phyloP scores from a whole-genome alignment of 1,140 invertebrate genomes.

The Streblospio benedicti region DNA sequence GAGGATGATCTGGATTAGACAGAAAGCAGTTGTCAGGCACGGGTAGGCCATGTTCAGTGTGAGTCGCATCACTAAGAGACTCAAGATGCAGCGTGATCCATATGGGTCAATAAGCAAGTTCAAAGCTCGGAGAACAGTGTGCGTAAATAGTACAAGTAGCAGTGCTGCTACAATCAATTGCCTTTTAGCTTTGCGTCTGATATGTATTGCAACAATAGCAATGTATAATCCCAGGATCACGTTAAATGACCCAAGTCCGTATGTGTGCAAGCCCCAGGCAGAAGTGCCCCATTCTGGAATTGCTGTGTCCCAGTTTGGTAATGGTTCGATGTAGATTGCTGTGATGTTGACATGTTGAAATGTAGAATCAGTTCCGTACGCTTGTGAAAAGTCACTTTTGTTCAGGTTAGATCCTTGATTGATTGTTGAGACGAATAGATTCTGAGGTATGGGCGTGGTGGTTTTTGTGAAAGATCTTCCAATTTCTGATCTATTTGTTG shows the following conservation, averaged over 20 bases:
- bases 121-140: not conserved
- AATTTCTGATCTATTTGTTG: too few relatives aligned
- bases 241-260: not conserved
- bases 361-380: too few relatives aligned
- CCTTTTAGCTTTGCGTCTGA: not conserved
- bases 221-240: not conserved
- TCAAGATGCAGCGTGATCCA: not conserved
- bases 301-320: not conserved
- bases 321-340: not conserved
- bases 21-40: not conserved
- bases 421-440: too few relatives aligned
- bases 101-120: constrained; percentile 4
- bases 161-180: not conserved
- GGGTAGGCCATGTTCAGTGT: constrained; percentile 4
- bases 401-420: too few relatives aligned
- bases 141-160: not conserved
- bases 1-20: constrained; percentile 3
- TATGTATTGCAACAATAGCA: not conserved
- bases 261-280: constrained; percentile 2
- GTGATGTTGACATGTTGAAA: too few relatives aligned
- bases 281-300: not conserved
- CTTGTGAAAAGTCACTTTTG: too few relatives aligned
- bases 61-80: not conserved
- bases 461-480: too few relatives aligned
- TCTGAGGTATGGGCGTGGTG: too few relatives aligned